Evolutionary conservation across 2,797 vertebrate genomes (phyloP).

Genomic region (Rhynchonycteris naso): DNA sequence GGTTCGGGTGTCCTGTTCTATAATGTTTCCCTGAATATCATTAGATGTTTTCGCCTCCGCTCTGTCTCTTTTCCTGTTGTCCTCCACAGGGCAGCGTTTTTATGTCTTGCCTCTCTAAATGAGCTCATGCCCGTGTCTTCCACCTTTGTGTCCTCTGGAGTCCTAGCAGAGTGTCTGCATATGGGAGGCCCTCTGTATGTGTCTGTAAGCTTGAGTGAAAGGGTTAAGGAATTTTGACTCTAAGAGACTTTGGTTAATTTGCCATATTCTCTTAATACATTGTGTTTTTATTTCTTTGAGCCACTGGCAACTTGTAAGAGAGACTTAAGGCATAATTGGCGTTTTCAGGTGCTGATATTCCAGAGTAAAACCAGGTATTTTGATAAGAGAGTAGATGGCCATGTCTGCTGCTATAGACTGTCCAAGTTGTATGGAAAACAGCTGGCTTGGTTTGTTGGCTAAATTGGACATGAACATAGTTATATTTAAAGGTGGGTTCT

Average conservation of each 20-base stretch:
- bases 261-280: neutral
- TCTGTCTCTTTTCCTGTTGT: neutral
- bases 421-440: fast-evolving
- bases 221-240: neutral
- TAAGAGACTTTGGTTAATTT: neutral
- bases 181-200: fast-evolving
- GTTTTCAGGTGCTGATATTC: neutral
- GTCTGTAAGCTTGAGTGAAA: neutral
- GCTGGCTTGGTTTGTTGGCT: neutral
- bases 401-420: fast-evolving
- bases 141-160: fast-evolving
- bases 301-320: neutral
- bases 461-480: neutral
- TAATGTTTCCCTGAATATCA: fast-evolving
- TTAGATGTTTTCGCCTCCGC: fast-evolving
- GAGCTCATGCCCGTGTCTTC: neutral
- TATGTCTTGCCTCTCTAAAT: neutral
- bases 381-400: neutral
- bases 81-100: fast-evolving
- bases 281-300: neutral
- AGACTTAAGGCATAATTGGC: neutral
- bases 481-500: neutral
- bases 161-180: fast-evolving
- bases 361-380: neutral
- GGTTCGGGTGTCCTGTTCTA: neutral